A percentile compares a stretch with the other conserved stretches of the same genome.
phyloP scores from a whole-genome alignment of 2,888 invertebrate genomes.

The Ormyrus pomaceus region DNA sequence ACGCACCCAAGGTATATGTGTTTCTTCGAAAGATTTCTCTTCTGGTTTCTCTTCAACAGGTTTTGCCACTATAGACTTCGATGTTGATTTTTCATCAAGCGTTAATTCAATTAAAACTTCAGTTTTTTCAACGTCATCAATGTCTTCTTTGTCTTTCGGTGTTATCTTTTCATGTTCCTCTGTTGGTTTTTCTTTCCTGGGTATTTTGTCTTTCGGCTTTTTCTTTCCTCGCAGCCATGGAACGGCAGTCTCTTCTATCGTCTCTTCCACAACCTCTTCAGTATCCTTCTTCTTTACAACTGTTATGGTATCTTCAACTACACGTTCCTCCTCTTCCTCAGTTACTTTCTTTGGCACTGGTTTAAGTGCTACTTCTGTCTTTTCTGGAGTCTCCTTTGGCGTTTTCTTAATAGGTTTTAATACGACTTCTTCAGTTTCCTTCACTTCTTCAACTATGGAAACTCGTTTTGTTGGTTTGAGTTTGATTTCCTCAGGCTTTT shows the following conservation, averaged over 20 bases:
- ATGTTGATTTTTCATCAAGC: conserved; percentile 59
- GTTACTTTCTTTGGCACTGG: conserved; percentile 44
- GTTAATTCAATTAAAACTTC: conserved; percentile 57
- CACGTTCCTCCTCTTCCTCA: neutral
- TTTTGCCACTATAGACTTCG: conserved; percentile 58
- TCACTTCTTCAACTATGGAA: conserved; percentile 64
- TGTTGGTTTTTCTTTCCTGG: neutral
- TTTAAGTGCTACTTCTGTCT: conserved; percentile 56
- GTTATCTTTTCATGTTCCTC: conserved; percentile 46
- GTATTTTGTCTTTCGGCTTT: neutral
- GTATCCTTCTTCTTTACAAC: no score
- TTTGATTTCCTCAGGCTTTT: conserved; percentile 61
- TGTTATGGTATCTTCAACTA: neutral
- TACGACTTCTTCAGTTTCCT: conserved; percentile 67
- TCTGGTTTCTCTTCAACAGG: conserved; percentile 61
- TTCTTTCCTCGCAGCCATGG: neutral
- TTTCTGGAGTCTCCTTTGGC: conserved; percentile 58
- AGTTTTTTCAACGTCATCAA: conserved; percentile 60
- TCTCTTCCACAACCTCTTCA: neutral
- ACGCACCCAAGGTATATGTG: conserved; percentile 61
- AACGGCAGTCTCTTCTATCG: neutral
- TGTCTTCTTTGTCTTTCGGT: conserved; percentile 61
- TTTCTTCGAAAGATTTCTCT: conserved; percentile 58
- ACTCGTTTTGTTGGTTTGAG: conserved; percentile 61
- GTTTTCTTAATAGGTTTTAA: conserved; percentile 65